These are phyloP conservation scores for Lerema accius DNA, from an alignment of 1,140 invertebrate species.

Conservation along the genomic window DNA sequence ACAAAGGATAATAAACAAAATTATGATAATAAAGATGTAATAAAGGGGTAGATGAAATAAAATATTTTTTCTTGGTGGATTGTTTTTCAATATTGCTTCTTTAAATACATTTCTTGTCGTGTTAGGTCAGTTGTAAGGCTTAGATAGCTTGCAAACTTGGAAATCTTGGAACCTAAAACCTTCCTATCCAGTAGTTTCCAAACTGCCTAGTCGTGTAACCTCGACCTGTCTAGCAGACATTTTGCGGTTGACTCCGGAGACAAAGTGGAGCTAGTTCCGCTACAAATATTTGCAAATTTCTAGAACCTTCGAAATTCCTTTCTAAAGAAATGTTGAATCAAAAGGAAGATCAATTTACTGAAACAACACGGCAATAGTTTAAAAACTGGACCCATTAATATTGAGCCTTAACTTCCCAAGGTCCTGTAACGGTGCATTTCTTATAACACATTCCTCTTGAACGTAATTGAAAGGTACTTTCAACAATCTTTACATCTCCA, in stretches of 20 bases:
- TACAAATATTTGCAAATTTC: constrained; percentile 31
- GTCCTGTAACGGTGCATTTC: constrained; percentile 18
- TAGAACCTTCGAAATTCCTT: constrained; percentile 21
- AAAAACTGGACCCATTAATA: constrained; percentile 4
- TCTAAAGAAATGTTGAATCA: constrained; percentile 11
- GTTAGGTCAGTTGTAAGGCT: background rate
- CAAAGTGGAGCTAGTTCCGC: constrained; percentile 24
- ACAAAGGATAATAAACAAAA: too few species aligned
- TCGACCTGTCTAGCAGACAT: constrained; percentile 27
- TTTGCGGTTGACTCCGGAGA: constrained; percentile 24
- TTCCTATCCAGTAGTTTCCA: constrained; percentile 4
- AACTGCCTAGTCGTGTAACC: constrained; percentile 24
- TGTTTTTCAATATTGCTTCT: too few species aligned
- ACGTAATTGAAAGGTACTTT: constrained; percentile 11
- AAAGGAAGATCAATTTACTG: constrained; percentile 3
- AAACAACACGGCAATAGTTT: background rate
- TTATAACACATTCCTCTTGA: background rate
- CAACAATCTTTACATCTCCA: constrained; percentile 21
- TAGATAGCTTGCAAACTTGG: constrained; percentile 39
- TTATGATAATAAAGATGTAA: too few species aligned
- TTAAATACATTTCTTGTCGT: background rate
- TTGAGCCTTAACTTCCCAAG: background rate
- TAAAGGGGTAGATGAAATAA: too few species aligned
- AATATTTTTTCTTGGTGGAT: too few species aligned
- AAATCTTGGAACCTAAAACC: constrained; percentile 13